Evolutionary conservation across 2,797 vertebrate genomes (phyloP), one percentile per base, ranked within the genome.

Genomic region (Taenioides sp.): DNA sequence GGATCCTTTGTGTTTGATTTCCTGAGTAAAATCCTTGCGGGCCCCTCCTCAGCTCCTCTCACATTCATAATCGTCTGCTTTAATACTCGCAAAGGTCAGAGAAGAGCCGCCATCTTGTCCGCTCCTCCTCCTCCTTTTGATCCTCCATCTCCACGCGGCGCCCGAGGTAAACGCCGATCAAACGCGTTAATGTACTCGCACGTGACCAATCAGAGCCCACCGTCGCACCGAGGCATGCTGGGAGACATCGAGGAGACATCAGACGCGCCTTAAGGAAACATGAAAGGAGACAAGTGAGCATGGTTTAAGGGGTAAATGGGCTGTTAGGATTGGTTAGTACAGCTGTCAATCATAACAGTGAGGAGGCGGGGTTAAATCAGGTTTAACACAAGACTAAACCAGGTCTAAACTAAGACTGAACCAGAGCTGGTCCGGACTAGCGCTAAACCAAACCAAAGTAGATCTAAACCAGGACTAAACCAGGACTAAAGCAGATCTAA

Each of bases 111-210:
- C 60, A 62, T 62, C 60, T 62, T 62, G 27, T 62, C 62, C 23
- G 17, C 37, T 47, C 23, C 40, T 64, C 20, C 61, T 61, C 7
- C 34, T 31, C 34, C 20, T 9, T 63, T 64, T 64, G 62, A 64
- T 65, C 63, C 40, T 47, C 23, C 49, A 5, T 27, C 23, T 65
- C 60, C 40, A 16, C 40, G 11, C 22, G 16, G 64, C 64, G 16
- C 65, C 25, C 23, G 25, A 66, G 65, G 65, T 66, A 66, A 66
- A 66, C 18, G 65, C 20, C 0, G 65, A 66, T 66, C 65, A 66
- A 52, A 66, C 20, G 47, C 11, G 27, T 47, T 52, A n/a, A 66
- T 52, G 17, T 25, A 7, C 5, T 7, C 7, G 23, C 14, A 25
- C 63, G n/a, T 25, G 63, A 28, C 23, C 64, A 28, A 66, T 66